Percentiles rank a stretch among this genome's conserved stretches.
phyloP scores from a whole-genome alignment of 2,888 invertebrate genomes.

The Ormyrus thymus region DNA sequence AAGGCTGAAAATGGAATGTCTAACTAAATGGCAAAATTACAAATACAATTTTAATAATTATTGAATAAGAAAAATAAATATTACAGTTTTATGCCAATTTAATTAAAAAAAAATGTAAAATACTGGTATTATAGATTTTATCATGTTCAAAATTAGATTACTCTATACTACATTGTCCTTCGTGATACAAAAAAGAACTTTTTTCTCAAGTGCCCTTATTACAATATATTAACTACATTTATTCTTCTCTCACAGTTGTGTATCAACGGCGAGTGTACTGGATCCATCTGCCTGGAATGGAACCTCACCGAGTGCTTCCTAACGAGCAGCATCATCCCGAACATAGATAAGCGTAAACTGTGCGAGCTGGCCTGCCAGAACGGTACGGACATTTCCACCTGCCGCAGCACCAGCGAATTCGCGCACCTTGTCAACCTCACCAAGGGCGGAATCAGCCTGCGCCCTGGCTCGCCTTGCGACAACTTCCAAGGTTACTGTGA shows the following conservation, averaged over 20 bases:
- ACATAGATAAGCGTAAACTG: conserved; percentile 88
- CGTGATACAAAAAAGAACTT: too few species aligned
- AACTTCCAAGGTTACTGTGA: conserved; percentile 99
- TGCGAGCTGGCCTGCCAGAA: conserved; percentile 98
- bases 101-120: too few species aligned
- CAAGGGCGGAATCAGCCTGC: conserved; percentile 87
- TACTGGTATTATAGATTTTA: too few species aligned
- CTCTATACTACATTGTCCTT: too few species aligned
- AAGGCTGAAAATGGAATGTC: too few species aligned
- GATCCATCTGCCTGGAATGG: conserved; percentile 96
- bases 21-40: too few species aligned
- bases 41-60: too few species aligned
- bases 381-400: conserved; percentile 83
- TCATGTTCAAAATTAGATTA: too few species aligned
- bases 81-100: too few species aligned
- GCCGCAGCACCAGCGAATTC: conserved; percentile 92
- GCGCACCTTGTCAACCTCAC: conserved; percentile 84
- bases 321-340: conserved; percentile 85
- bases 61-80: too few species aligned
- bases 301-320: conserved; percentile 96
- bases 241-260: conserved; percentile 79
- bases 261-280: conserved; percentile 92
- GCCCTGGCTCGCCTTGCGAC: conserved; percentile 98
- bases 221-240: too few species aligned
- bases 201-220: too few species aligned